phyloP scores from a whole-genome alignment of 2,113 vertebrate species.

The Calyptommatus sinebrachiatus region DNA sequence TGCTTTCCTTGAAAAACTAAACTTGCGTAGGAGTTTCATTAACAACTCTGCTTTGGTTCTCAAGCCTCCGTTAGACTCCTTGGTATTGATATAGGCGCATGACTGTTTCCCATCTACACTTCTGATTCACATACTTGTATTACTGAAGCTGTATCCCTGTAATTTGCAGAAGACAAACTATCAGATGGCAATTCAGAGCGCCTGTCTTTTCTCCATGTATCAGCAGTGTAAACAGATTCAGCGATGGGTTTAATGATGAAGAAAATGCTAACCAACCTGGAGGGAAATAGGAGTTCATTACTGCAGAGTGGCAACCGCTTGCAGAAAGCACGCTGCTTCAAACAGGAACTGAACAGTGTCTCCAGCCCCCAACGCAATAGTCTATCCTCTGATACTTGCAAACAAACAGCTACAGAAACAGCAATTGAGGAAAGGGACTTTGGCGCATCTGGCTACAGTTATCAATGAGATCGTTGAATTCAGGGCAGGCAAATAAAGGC shows the following conservation, averaged over 20 bases:
- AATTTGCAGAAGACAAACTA: neutral
- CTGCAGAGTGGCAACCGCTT: neutral
- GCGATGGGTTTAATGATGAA: slow-evolving; percentile 73
- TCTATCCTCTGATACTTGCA: slow-evolving; percentile 68
- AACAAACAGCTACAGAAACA: slow-evolving; percentile 66
- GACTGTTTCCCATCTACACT: accelerated
- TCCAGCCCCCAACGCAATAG: neutral
- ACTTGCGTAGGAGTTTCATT: neutral
- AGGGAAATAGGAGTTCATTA: slow-evolving; percentile 30
- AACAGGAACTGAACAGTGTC: neutral
- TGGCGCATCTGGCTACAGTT: slow-evolving; percentile 42
- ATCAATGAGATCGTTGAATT: slow-evolving; percentile 53
- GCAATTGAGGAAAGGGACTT: slow-evolving; percentile 44
- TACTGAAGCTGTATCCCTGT: slow-evolving; percentile 32
- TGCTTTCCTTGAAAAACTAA: neutral
- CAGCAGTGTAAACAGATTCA: slow-evolving; percentile 66
- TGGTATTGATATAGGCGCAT: neutral
- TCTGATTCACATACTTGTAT: neutral
- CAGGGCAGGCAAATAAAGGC: slow-evolving; percentile 66
- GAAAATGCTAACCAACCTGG: slow-evolving; percentile 72
- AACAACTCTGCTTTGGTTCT: slow-evolving; percentile 31
- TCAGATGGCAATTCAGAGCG: accelerated
- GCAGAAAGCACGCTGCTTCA: neutral
- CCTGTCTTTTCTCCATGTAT: slow-evolving; percentile 39
- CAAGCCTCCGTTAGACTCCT: neutral